Evolutionary conservation across 2,888 invertebrate species (phyloP).

Genomic region (Agriopis leucophaearia): DNA sequence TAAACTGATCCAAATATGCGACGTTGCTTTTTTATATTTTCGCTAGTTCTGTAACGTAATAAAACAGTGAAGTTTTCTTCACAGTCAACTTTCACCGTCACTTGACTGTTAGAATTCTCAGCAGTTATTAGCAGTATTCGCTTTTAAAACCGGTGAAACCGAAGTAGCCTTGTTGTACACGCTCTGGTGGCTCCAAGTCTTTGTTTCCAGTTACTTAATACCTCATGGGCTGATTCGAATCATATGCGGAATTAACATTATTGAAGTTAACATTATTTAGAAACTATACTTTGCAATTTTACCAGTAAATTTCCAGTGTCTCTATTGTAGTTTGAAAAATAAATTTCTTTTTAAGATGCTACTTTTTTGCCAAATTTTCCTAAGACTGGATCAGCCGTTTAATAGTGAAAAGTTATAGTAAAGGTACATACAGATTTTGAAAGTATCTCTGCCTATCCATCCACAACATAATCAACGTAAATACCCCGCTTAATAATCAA

Average conservation of each 20-base stretch:
- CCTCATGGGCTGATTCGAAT: conserved; percentile 20
- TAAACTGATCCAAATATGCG: background rate
- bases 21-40: background rate
- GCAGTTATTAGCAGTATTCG: conserved; percentile 49
- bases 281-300: background rate
- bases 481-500: too few relatives aligned
- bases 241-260: conserved; percentile 12
- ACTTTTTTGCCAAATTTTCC: background rate
- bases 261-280: conserved; percentile 4
- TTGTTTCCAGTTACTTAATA: conserved; percentile 55
- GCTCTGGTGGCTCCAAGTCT: conserved; percentile 62
- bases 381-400: background rate
- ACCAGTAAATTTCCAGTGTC: background rate
- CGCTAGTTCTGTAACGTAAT: background rate
- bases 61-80: background rate
- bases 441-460: background rate
- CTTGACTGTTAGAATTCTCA: conserved; percentile 53
- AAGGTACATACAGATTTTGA: background rate
- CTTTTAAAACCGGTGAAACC: conserved; percentile 63
- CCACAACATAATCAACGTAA: too few relatives aligned
- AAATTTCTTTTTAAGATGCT: background rate
- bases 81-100: conserved; percentile 66
- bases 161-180: conserved; percentile 69
- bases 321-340: background rate
- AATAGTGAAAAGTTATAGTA: background rate